phyloP scores from a whole-genome alignment of 2,113 vertebrate genomes.

The Neofelis nebulosa region DNA sequence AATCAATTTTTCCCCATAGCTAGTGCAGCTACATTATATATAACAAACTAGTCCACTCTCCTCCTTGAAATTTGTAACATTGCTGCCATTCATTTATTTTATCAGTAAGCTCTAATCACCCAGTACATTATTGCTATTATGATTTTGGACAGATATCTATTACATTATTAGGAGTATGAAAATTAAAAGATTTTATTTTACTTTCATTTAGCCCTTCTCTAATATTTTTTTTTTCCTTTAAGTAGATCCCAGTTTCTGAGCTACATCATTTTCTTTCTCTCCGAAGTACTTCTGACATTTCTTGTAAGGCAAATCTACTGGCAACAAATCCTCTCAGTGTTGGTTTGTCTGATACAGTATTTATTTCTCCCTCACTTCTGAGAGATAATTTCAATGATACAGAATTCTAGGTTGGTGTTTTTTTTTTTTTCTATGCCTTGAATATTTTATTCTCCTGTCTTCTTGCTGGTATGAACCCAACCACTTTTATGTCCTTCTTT shows the following conservation, averaged over 20 bases:
- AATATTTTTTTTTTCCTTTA: not conserved
- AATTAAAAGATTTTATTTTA: not conserved
- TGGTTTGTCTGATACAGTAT: constrained; percentile 38
- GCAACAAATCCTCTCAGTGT: not conserved
- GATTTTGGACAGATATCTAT: not conserved
- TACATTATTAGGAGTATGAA: not conserved
- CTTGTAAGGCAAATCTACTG: not conserved
- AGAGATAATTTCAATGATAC: not conserved
- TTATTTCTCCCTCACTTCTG: constrained; percentile 43
- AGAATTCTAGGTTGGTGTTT: not conserved
- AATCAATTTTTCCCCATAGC: not conserved
- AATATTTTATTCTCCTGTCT: not conserved
- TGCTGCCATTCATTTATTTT: not conserved
- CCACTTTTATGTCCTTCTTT: not conserved
- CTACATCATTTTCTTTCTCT: not conserved
- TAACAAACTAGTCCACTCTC: not conserved
- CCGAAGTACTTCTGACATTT: constrained; percentile 30
- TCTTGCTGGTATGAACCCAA: not conserved
- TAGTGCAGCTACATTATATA: not conserved
- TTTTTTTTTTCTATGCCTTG: not conserved
- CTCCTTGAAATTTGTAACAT: not conserved
- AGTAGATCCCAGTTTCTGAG: not conserved
- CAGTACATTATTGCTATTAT: not conserved
- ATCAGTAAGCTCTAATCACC: not conserved
- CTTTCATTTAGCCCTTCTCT: not conserved